Base-by-base conservation (phyloP, 2,888 invertebrate genomes). In the Saturnia japonica region DNA sequence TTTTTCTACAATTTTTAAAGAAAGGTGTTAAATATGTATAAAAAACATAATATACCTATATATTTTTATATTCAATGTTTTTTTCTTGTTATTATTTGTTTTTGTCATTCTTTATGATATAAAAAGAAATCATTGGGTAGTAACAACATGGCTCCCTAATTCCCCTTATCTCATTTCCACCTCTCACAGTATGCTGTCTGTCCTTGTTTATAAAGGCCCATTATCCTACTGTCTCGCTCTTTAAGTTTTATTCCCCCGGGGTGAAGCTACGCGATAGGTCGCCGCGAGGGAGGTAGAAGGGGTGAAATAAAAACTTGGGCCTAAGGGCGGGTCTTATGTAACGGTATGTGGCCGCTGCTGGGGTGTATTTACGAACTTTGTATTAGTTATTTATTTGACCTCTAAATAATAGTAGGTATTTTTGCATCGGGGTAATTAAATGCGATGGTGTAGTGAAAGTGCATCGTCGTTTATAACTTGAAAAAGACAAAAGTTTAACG, bases 271-370 rank as follows among this genome's bases (percentile, higher is more conserved):
- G 82, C 82, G 81, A 86, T 87, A 86, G 89, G 89, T 84, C 76
- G 85, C 68, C 74, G 73, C 75, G 76, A 82, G 82, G 84, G 77
- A 75, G 75, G 75, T 77, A 79, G 78, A 80, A 82, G 84, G 85
- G 85, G 83, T 80, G 84, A 80, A 74, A 87, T 91, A 90, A 91
- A 91, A 90, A 86, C 81, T 78, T 84, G 82, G 84, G 91, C 91
- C 91, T 92, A 91, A 80, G 82, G 80, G 79, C 85, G 81, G 79
- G 83, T 76, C 78, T 78, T 78, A 81, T 81, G 76, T 78, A 77
- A 73, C 71, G 77, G 76, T 79, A 78, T 78, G 71, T 73, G 68
- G 67, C 34, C 47, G 22, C 19, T 60, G 28, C 43, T 71, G 68
- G 74, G 75, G 74, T 74, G 74, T 73, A 22, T 70, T 72, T 19